Evolutionary conservation across 1,140 invertebrate genomes (phyloP), one percentile per base, ranked within the genome.

Genomic region (Solen grandis): DNA sequence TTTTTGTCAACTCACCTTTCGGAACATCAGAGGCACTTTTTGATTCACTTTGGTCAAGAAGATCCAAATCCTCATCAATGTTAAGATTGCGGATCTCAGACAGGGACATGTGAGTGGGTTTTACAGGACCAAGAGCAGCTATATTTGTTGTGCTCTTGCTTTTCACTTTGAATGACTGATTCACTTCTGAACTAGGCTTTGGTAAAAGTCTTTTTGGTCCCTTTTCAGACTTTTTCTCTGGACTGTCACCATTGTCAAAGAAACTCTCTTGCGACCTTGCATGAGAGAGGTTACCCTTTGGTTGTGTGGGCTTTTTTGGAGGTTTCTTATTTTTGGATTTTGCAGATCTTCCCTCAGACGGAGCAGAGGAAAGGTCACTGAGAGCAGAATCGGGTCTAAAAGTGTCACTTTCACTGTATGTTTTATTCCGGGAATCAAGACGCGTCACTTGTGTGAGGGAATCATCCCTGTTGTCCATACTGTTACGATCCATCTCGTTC

Each of bases 141-240:
- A 88, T 73, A 46, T 86, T 90, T 54, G 84, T 85, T 25, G 83
- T 81, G 68, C 86, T 89, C 73, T 88, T 90, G 81, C 86, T 88
- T 81, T 88, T 90, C 35, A 89, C 63, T 35, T 83, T 85, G 38
- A 87, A 84, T 25, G 86, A 74, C 16, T 87, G 81, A 60, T 79
- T 85, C 13, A 68, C 68, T 19, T 87, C 86, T 0, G 81, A 54
- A 52, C 73, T 84, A 4, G 88, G 87, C 66, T 87, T 87, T 52
- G 89, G 86, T 13, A 89, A 76, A 38, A 89, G 79, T 55, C 87
- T 78, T 69, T 89, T 89, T 13, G 86, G 86, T 68, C 83, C 81
- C 76, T 88, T 88, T 57, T 87, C 84, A 27, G 63, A 59, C 59
- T 83, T 82, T 35, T 70, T 75, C 25, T 25, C 41, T 19, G 31